phyloP scores from a whole-genome alignment of 2,113 vertebrate genomes.

The Cyanoderma ruficeps region DNA sequence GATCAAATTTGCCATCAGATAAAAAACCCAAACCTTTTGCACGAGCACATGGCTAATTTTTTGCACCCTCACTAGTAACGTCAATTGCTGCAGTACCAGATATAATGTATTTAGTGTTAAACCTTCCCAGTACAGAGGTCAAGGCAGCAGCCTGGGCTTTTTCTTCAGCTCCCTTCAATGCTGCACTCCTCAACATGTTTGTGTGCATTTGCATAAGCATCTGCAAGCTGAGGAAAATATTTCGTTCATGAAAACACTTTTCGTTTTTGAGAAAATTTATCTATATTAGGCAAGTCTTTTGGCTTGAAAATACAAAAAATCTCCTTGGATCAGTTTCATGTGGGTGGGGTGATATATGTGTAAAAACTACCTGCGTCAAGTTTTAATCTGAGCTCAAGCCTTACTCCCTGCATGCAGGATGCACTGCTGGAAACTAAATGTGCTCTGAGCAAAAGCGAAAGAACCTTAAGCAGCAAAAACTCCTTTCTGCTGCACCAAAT shows the following conservation, averaged over 20 bases:
- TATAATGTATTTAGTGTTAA: not conserved
- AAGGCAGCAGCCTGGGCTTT: not conserved
- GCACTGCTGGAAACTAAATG: not conserved
- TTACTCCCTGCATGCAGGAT: not conserved
- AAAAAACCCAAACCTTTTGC: not conserved
- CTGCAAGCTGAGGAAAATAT: not conserved
- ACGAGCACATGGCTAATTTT: not conserved
- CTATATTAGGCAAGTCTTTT: not conserved
- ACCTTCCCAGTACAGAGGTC: too few relatives aligned
- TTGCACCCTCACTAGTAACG: not conserved
- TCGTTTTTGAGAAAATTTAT: not conserved
- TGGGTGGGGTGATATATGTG: not conserved
- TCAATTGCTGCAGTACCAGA: not conserved
- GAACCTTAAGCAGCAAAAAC: not conserved
- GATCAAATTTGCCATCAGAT: not conserved
- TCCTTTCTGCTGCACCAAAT: not conserved
- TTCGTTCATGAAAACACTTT: fast-evolving
- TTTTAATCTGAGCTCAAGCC: not conserved
- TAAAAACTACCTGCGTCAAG: not conserved
- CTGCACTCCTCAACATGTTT: not conserved
- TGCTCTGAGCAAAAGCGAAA: not conserved
- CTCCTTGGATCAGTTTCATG: not conserved
- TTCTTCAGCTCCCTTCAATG: not conserved
- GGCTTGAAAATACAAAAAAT: not conserved
- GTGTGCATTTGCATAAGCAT: not conserved